Conservation (phyloP, 2,797 vertebrate genomes). For the Sorex maritimensis region DNA sequence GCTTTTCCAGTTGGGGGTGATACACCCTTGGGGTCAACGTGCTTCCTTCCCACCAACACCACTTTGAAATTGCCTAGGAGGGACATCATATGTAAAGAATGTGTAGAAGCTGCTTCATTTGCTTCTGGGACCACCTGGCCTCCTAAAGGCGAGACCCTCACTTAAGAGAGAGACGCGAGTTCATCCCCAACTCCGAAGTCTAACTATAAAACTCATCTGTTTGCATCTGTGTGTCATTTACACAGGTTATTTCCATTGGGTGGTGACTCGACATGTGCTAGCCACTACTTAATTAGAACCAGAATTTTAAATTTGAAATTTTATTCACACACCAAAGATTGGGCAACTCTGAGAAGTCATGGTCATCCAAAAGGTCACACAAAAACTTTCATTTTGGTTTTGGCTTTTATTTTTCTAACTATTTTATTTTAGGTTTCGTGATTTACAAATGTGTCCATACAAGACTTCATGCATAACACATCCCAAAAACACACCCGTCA, state of each 20-base stretch:
- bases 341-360: slow-evolving; percentile 2
- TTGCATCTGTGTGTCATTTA: neutral
- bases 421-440: neutral
- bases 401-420: too few species aligned
- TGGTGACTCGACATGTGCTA: slow-evolving; percentile 51
- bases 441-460: too few species aligned
- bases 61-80: neutral
- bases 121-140: neutral
- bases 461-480: too few species aligned
- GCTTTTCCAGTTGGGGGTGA: neutral
- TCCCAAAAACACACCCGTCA: too few species aligned
- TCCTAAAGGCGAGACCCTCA: neutral
- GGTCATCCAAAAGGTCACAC: neutral
- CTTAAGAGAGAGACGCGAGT: too few species aligned
- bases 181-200: too few species aligned
- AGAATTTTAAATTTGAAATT: slow-evolving; percentile 55
- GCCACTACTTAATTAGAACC: slow-evolving; percentile 21
- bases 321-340: neutral
- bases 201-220: neutral
- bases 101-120: neutral
- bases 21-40: neutral
- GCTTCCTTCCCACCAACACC: neutral
- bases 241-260: neutral
- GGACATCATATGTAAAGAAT: neutral
- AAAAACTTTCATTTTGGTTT: too few species aligned